Base-by-base conservation (phyloP, 2,113 vertebrate species). In the Rhizomys pruinosus region DNA sequence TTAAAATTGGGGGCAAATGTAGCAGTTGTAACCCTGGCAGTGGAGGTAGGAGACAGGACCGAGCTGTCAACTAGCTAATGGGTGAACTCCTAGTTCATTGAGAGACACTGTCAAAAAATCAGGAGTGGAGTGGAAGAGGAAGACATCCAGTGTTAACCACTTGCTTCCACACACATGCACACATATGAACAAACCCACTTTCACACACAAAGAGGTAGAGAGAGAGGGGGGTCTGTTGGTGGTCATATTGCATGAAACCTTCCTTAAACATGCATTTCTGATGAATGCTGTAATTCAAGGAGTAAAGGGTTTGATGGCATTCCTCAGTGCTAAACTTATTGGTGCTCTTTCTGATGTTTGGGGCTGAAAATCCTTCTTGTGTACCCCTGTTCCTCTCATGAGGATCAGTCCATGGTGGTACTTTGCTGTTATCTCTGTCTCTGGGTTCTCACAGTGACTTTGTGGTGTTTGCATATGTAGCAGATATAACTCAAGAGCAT, bases 391-490 rank as follows among this genome's bases (percentile, higher is more conserved):
- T 97, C 99, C 99, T 87, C 96, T 99, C 5, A 99, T 99, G 99
- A 99, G 98, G 98, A 99, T 99, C 97, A 99, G 99, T 96, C 99
- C 99, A 2, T 99, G 99, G 99, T 99, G 99, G 99, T 99, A 99
- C 97, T 99, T 99, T 0, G 99, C 99, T 15, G 98, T 99, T 74
- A 99, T 99, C 96, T 99, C 99, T 0, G 99, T 99, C 81, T 99
- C 99, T 55, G 99, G 99, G 99, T 99, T 84, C 99, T 99, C 96
- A 99, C 99, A 34, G 99, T 99, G 93, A 99, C 99, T 0, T 99
- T 4, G 99, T 99, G 95, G 98, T 99, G 85, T 99, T 99, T 98
- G 99, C 99, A 0, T 99, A 99, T 93, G 99, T 99, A 96, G 99
- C 99, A 63, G 99, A 99, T 94, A 99, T 99, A 98, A 99, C 99